A percentile compares a stretch with the other conserved stretches of the same genome.
Conservation (phyloP, 2,888 invertebrate genomes). For the Eupithecia abbreviata region DNA sequence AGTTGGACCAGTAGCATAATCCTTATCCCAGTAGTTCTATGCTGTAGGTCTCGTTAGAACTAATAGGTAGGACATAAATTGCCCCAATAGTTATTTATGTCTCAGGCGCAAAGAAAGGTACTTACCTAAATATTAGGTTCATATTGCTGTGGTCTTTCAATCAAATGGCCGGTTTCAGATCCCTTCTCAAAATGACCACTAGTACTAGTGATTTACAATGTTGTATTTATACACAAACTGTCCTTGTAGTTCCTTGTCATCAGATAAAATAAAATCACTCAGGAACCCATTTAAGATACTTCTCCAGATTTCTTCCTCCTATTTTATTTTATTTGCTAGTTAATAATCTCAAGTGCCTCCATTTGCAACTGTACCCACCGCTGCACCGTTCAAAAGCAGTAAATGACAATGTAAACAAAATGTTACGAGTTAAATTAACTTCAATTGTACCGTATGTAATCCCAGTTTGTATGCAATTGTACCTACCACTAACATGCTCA, state of each 20-base stretch:
- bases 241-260: background rate
- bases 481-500: background rate
- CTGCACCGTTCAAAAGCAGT: constrained; percentile 15
- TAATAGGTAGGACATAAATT: too few species aligned
- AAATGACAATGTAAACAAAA: constrained; percentile 35
- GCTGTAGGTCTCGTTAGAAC: too few species aligned
- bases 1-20: too few species aligned
- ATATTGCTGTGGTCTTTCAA: too few species aligned
- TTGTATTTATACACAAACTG: background rate
- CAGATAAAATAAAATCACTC: background rate
- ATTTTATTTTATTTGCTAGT: background rate
- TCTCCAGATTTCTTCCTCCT: background rate
- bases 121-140: too few species aligned
- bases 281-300: background rate
- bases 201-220: background rate
- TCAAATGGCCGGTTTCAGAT: too few species aligned
- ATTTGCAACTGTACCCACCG: constrained; percentile 2
- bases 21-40: too few species aligned
- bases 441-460: constrained; percentile 23
- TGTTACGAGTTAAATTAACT: constrained; percentile 26
- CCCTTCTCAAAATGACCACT: too few species aligned
- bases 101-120: too few species aligned
- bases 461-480: constrained; percentile 8
- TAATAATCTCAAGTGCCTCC: background rate
- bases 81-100: too few species aligned